These are phyloP conservation scores for Zygaena filipendulae DNA, from an alignment of 2,888 invertebrate genomes.

Conservation along the genomic window DNA sequence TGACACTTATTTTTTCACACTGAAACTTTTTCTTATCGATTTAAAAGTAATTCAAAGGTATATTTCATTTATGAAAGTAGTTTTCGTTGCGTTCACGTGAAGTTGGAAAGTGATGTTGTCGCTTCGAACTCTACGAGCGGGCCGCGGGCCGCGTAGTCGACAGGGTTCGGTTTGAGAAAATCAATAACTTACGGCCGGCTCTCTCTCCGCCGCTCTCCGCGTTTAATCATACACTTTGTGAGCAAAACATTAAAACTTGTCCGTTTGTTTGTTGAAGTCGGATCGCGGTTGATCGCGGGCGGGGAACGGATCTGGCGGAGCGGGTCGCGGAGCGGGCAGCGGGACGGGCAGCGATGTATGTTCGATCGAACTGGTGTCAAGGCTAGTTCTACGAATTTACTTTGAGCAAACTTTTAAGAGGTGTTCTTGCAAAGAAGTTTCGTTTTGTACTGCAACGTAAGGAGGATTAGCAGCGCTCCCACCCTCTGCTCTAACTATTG, in stretches of 20 bases:
- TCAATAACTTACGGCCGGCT: slow-evolving; percentile 70
- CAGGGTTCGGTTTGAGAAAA: slow-evolving; percentile 65
- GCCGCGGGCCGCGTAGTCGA: slow-evolving; percentile 55
- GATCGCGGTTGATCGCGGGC: slow-evolving; percentile 33
- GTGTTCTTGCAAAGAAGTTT: slow-evolving; percentile 64
- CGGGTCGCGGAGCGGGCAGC: slow-evolving; percentile 28
- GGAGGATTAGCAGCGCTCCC: slow-evolving; percentile 49
- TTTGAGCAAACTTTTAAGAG: slow-evolving; percentile 62
- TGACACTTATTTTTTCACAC: slow-evolving; percentile 25
- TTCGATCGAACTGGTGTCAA: too few relatives aligned
- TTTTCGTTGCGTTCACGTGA: slow-evolving; percentile 26
- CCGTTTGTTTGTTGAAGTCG: slow-evolving; percentile 65
- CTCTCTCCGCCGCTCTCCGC: slow-evolving; percentile 67
- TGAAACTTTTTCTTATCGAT: slow-evolving; percentile 27
- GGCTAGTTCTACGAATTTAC: slow-evolving; percentile 50
- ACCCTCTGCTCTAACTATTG: slow-evolving; percentile 31
- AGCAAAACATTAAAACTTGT: slow-evolving; percentile 70
- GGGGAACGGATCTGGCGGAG: slow-evolving; percentile 26
- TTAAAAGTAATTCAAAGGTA: slow-evolving; percentile 29
- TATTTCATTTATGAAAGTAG: slow-evolving; percentile 27
- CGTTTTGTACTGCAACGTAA: slow-evolving; percentile 55
- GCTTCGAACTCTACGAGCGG: slow-evolving; percentile 34
- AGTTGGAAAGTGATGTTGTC: slow-evolving; percentile 38
- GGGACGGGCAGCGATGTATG: slow-evolving; percentile 29
- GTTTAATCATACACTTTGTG: slow-evolving; percentile 70